Evolutionary conservation across 2,113 vertebrate species (phyloP).

Genomic region (Prionailurus viverrinus): DNA sequence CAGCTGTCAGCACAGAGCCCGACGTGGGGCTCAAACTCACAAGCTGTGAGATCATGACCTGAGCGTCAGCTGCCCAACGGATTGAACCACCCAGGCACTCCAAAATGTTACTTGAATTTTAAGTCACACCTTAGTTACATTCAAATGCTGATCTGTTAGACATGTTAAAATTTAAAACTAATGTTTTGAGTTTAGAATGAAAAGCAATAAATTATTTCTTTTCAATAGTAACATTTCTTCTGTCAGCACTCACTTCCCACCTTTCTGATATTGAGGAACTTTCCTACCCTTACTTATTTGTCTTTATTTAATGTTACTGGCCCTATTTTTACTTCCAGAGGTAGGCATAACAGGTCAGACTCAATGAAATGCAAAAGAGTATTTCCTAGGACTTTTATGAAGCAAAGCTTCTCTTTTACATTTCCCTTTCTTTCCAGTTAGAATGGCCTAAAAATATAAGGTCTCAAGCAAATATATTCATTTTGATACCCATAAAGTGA

Average conservation of each 20-base stretch:
- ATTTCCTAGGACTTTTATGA: neutral
- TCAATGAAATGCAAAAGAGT: neutral
- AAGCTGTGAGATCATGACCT: too few species aligned
- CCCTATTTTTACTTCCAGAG: neutral
- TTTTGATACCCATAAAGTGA: neutral
- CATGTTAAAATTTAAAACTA: slow-evolving; percentile 45
- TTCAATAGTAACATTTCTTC: neutral
- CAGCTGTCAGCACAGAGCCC: too few species aligned
- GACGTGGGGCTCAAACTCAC: too few species aligned
- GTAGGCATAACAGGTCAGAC: neutral
- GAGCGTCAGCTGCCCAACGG: too few species aligned
- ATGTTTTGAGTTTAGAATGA: neutral
- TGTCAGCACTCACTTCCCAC: neutral
- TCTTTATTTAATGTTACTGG: neutral
- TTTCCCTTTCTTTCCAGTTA: neutral
- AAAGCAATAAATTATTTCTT: neutral
- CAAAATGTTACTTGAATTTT: slow-evolving; percentile 21
- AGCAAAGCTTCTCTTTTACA: neutral
- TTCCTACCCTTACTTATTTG: neutral
- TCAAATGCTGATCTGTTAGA: neutral
- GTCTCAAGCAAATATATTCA: neutral
- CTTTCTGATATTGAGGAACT: neutral
- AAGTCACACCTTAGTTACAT: slow-evolving; percentile 8
- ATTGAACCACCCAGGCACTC: too few species aligned
- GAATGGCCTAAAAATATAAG: neutral